Evolutionary conservation across 2,797 vertebrate genomes (phyloP).

Genomic region (Sebastes kiyomatsui): DNA sequence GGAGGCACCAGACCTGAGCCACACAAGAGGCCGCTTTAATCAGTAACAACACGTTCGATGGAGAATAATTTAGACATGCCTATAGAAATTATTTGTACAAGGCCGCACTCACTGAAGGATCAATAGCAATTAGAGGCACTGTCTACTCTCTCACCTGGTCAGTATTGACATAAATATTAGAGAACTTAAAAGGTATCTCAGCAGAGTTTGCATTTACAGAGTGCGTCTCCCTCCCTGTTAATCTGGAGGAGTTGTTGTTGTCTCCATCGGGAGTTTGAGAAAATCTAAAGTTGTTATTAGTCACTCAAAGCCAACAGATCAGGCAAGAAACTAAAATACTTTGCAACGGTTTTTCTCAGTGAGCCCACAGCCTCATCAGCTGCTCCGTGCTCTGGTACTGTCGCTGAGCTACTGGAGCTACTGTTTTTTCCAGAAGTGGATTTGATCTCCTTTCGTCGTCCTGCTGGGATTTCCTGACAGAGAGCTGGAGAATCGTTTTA

Average conservation of each 20-base stretch:
- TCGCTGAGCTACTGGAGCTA: slow-evolving; percentile 2
- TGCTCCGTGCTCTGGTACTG: background rate
- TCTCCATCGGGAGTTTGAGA: slow-evolving; percentile 20
- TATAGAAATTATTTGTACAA: slow-evolving; percentile 48
- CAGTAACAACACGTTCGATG: slow-evolving; percentile 8
- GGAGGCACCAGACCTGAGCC: background rate
- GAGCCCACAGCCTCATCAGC: slow-evolving; percentile 10
- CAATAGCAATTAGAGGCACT: slow-evolving; percentile 53
- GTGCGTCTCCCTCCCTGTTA: background rate
- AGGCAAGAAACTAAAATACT: slow-evolving; percentile 30
- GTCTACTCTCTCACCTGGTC: slow-evolving; percentile 32
- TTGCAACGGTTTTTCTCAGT: slow-evolving; percentile 26
- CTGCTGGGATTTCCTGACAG: slow-evolving; percentile 50
- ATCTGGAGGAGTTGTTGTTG: slow-evolving; percentile 22
- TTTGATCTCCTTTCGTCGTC: slow-evolving; percentile 19
- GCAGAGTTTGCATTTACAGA: slow-evolving; percentile 22
- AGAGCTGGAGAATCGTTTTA: slow-evolving; percentile 32
- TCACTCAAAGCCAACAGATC: slow-evolving; percentile 21
- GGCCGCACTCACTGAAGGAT: slow-evolving; percentile 33
- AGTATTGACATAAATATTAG: slow-evolving; percentile 54
- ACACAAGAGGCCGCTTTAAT: slow-evolving; percentile 35
- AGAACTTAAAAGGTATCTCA: slow-evolving; percentile 25
- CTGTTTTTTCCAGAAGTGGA: slow-evolving; percentile 23
- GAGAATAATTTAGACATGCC: slow-evolving; percentile 46
- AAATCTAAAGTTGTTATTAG: slow-evolving; percentile 49